phyloP scores from a whole-genome alignment of 2,113 vertebrate species.

The Pseudonaja textilis region DNA sequence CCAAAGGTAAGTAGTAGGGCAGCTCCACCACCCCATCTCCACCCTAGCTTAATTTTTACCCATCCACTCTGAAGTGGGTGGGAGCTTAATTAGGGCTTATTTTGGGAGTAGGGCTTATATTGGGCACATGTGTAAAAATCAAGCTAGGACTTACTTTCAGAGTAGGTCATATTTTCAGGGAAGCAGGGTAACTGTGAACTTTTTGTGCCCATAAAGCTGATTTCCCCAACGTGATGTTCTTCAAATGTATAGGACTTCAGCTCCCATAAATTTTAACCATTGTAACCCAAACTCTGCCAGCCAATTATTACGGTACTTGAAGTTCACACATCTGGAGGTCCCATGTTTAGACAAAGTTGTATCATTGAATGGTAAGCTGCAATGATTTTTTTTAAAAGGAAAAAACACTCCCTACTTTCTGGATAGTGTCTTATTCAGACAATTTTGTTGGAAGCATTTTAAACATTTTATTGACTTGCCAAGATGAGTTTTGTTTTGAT shows the following conservation, averaged over 20 bases:
- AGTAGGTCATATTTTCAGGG: too few species aligned
- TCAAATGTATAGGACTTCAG: neutral
- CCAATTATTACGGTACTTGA: neutral
- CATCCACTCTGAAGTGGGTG: too few species aligned
- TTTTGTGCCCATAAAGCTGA: neutral
- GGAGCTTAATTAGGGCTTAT: too few species aligned
- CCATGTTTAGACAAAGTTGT: neutral
- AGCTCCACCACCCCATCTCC: too few species aligned
- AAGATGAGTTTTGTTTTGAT: slow-evolving; percentile 22
- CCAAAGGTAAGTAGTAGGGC: too few species aligned
- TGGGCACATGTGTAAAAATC: too few species aligned
- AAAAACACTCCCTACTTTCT: neutral
- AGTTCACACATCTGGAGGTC: neutral
- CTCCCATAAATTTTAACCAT: neutral
- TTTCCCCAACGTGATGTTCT: neutral
- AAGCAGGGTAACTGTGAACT: neutral
- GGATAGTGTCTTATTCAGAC: neutral
- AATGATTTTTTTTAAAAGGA: neutral
- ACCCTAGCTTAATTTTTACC: too few species aligned
- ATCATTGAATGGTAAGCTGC: neutral
- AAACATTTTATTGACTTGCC: slow-evolving; percentile 8
- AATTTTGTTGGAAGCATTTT: neutral
- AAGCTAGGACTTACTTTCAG: too few species aligned
- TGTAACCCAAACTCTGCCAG: neutral
- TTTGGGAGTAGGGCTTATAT: too few species aligned